Conservation (phyloP, 2,888 invertebrate species). For the Tenthredo distinguenda region DNA sequence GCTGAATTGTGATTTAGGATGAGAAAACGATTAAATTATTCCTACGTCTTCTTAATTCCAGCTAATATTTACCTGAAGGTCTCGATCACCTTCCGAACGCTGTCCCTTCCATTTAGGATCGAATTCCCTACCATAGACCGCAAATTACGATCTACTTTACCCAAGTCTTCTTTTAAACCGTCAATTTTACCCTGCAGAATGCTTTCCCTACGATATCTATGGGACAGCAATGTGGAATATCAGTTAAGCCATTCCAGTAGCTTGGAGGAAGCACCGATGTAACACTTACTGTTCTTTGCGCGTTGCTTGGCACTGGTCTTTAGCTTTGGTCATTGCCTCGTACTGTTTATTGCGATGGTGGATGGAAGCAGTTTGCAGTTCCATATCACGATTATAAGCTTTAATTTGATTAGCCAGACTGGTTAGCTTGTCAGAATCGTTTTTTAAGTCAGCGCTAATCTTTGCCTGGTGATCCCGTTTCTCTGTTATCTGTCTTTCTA, state of each 20-base stretch:
- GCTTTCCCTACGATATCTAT: constrained; percentile 94
- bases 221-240: neutral
- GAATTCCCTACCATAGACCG: constrained; percentile 99
- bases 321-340: constrained; percentile 96
- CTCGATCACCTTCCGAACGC: constrained; percentile 95
- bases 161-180: constrained; percentile 95
- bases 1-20: constrained; percentile 56
- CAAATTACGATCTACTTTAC: constrained; percentile 96
- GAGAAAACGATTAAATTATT: neutral
- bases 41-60: neutral
- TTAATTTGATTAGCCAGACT: constrained; percentile 84
- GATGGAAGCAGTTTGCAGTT: constrained; percentile 93
- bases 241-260: neutral
- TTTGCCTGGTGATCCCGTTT: constrained; percentile 95
- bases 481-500: constrained; percentile 96
- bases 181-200: constrained; percentile 94
- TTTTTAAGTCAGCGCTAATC: constrained; percentile 91
- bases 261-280: neutral
- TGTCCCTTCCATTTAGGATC: constrained; percentile 97
- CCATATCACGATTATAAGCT: constrained; percentile 88
- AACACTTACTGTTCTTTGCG: constrained; percentile 87
- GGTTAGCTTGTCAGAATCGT: constrained; percentile 90
- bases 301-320: constrained; percentile 94
- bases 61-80: constrained; percentile 83
- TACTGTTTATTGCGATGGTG: constrained; percentile 97